Conservation (phyloP, 1,140 invertebrate species). For the Pararge aegeria region DNA sequence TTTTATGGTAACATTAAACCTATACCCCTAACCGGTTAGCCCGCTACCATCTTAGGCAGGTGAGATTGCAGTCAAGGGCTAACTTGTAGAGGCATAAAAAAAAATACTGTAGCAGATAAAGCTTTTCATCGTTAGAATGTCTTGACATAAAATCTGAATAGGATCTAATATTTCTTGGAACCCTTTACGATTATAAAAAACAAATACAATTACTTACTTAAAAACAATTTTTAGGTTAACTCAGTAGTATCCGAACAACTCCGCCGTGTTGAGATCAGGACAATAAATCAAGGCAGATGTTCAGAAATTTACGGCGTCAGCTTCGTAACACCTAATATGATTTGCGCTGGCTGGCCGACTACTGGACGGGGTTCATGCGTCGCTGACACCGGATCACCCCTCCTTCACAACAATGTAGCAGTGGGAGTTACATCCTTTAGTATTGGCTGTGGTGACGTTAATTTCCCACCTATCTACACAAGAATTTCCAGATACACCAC, state of each 20-base stretch:
- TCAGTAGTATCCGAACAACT: background rate
- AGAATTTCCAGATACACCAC: background rate
- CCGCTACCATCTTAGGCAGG: too few species aligned
- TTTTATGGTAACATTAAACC: too few species aligned
- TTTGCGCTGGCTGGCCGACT: conserved; percentile 19
- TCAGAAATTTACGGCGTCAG: conserved; percentile 11
- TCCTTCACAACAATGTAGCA: background rate
- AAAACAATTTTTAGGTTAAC: background rate
- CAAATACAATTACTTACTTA: too few species aligned
- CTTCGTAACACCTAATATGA: conserved; percentile 14
- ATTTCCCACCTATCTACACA: background rate
- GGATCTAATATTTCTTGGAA: too few species aligned
- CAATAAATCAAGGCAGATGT: conserved; percentile 11
- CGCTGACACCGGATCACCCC: background rate
- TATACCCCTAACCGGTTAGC: too few species aligned
- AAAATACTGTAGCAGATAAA: too few species aligned
- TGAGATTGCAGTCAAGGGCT: too few species aligned
- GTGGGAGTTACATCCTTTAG: background rate
- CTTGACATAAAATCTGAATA: too few species aligned
- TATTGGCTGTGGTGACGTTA: background rate
- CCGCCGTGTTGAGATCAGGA: background rate
- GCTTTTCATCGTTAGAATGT: too few species aligned
- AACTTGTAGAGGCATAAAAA: too few species aligned
- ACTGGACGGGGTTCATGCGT: background rate
- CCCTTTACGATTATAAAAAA: too few species aligned